Evolutionary conservation across 2,113 vertebrate genomes (phyloP), one percentile per base, ranked within the genome.

Genomic region (Urocynchramus pylzowi): DNA sequence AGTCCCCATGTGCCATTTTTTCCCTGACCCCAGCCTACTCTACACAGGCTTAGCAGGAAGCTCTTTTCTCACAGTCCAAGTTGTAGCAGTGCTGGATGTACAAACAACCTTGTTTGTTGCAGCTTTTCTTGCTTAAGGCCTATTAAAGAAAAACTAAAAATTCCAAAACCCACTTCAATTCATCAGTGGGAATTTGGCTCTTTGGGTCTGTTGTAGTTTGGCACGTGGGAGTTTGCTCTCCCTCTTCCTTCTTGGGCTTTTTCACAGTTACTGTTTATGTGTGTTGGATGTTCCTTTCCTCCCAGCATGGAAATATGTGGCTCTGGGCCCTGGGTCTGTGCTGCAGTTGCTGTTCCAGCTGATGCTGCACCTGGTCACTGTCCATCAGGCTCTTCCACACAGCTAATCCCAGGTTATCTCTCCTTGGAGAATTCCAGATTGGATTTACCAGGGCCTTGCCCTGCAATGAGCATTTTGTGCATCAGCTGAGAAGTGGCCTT

Each of bases 341-440:
- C 87, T 87, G 88, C 85, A 83, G 90, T 92, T 93, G 90, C 75
- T 90, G 44, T 84, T 94, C 71, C 82, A 94, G 88, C 83, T 96
- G 93, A 74, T 95, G 16, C 63, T 84, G 93, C 93, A 96, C 85
- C 90, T 97, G 93, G 20, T 95, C 52, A 6, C 75, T 77, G 87
- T 88, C 95, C 60, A 67, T 96, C 95, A 95, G 71, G 5, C 79
- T 52, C 65, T 44, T 59, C 56, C n/a, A 49, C 37, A 59, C 50
- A 61, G 35, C 56, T 95, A 67, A 94, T 85, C 84, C 61, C 17
- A 30, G 54, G 23, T 59, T 87, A 4, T 54, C 63, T 54, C 50
- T 80, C 63, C 63, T 60, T 67, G 76, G 56, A 87, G 91, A 69
- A 69, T 47, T 93, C 89, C 71, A 52, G 45, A 2, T 30, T 65